phyloP scores from a whole-genome alignment of 2,797 vertebrate species.

The Propithecus perrieri region DNA sequence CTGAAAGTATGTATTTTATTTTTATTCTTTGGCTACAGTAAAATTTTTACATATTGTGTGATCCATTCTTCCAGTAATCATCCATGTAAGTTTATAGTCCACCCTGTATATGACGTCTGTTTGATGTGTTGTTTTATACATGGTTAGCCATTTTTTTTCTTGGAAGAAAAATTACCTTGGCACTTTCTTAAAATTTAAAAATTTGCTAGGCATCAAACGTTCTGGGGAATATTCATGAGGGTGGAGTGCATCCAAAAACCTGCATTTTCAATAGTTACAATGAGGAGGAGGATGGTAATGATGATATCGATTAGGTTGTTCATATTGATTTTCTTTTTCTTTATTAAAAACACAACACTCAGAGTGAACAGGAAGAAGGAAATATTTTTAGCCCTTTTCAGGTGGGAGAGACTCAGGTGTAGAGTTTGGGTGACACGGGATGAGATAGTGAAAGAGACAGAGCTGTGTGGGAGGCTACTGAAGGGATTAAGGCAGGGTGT shows the following conservation, averaged over 20 bases:
- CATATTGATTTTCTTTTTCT: neutral
- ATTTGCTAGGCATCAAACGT: neutral
- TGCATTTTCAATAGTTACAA: conserved; percentile 26
- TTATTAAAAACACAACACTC: neutral
- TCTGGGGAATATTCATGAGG: neutral
- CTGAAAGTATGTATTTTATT: conserved; percentile 29
- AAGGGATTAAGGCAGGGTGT: neutral
- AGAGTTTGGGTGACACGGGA: neutral
- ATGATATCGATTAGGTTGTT: neutral
- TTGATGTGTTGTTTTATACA: conserved; percentile 19
- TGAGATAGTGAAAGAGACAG: neutral
- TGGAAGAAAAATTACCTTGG: conserved; percentile 42
- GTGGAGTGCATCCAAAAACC: neutral
- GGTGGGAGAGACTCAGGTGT: neutral
- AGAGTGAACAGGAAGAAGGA: neutral
- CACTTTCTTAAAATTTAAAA: conserved; percentile 26
- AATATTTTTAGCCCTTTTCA: neutral
- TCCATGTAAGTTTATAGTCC: neutral
- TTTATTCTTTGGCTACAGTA: conserved; percentile 28
- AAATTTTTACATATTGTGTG: neutral
- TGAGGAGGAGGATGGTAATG: neutral
- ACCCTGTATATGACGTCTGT: neutral
- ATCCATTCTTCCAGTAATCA: conserved; percentile 33
- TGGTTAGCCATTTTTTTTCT: neutral
- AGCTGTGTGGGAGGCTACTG: neutral